Evolutionary conservation across 2,113 vertebrate genomes (phyloP).

Genomic region (Myotis lucifugus): DNA sequence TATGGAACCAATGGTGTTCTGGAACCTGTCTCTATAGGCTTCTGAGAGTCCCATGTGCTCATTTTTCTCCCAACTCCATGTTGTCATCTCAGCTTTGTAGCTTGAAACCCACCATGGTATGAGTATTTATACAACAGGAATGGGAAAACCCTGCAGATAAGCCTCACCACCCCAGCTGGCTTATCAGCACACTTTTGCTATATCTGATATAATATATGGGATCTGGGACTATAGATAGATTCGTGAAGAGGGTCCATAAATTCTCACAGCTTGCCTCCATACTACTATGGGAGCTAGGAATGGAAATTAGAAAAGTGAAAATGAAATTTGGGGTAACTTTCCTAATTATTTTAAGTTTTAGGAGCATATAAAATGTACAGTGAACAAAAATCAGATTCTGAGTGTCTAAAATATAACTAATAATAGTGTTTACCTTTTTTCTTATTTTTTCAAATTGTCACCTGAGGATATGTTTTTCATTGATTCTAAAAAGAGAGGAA

Average conservation of each 20-base stretch:
- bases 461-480: no score
- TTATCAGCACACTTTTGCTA: no score
- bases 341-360: conserved; percentile 10
- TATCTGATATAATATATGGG: neutral
- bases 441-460: no score
- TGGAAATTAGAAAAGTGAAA: neutral
- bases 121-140: no score
- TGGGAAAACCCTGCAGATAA: neutral
- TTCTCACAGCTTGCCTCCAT: neutral
- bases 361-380: neutral
- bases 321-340: neutral
- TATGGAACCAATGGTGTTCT: neutral
- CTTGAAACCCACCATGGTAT: neutral
- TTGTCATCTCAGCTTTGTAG: neutral
- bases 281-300: neutral
- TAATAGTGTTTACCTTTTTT: neutral
- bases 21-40: neutral
- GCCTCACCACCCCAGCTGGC: neutral
- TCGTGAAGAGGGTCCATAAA: neutral
- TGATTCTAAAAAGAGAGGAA: no score
- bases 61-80: neutral
- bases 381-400: neutral
- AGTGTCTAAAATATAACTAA: neutral
- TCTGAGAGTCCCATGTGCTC: neutral
- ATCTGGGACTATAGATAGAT: neutral